These are phyloP conservation scores for Protonemura montana DNA, from an alignment of 2,888 invertebrate genomes.

Conservation along the genomic window DNA sequence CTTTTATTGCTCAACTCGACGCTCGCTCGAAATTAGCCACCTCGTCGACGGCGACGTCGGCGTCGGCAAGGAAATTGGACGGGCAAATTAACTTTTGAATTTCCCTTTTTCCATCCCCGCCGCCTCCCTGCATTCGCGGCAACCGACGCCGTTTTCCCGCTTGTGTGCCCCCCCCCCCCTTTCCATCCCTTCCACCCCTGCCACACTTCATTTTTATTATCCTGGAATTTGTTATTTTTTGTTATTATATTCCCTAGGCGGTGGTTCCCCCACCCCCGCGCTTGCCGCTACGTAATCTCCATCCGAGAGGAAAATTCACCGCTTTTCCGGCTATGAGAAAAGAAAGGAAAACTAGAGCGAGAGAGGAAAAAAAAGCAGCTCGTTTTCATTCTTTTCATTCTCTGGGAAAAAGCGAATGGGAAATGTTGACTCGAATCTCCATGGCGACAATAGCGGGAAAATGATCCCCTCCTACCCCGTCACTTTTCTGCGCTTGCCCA, in stretches of 20 bases:
- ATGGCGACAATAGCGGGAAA: too few species aligned
- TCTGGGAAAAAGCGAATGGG: neutral
- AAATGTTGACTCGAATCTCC: too few species aligned
- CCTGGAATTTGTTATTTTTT: constrained; percentile 12
- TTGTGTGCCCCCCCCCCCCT: neutral
- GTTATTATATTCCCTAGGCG: neutral
- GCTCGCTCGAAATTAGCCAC: neutral
- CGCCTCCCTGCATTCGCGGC: neutral
- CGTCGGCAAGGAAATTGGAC: constrained; percentile 43
- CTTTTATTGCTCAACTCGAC: neutral
- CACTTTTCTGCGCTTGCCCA: too few species aligned
- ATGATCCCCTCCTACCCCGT: too few species aligned
- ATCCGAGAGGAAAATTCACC: neutral
- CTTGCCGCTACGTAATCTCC: neutral
- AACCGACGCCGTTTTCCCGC: too few species aligned
- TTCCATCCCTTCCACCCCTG: neutral
- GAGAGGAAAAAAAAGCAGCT: neutral
- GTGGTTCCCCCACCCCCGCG: neutral
- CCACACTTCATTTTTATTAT: constrained; percentile 12
- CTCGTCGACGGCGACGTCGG: neutral
- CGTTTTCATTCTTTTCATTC: neutral
- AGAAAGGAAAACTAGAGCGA: neutral
- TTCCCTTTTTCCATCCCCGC: constrained; percentile 42
- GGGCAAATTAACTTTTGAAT: constrained; percentile 48
- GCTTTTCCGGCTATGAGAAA: neutral